phyloP scores from a whole-genome alignment of 2,888 invertebrate species.

The Dastarcus helophoroides region DNA sequence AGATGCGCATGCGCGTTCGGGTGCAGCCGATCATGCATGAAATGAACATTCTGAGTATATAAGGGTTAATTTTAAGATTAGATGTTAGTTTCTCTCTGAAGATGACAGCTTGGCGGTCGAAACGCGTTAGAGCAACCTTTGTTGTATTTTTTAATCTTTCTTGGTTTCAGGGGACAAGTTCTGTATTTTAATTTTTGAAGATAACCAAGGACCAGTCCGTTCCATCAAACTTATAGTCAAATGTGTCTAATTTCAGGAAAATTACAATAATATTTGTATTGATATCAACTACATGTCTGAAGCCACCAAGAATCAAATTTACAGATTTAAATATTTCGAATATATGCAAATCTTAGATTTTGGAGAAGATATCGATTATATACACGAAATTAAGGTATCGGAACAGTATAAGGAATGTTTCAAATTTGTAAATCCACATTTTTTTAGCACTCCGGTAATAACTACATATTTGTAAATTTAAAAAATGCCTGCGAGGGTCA shows the following conservation, averaged over 20 bases:
- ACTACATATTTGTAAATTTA: constrained; percentile 36
- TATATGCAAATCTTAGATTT: constrained; percentile 29
- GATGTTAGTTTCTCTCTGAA: too few species aligned
- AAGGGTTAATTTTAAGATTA: too few species aligned
- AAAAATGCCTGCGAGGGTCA: constrained; percentile 34
- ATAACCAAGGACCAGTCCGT: neutral
- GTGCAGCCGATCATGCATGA: too few species aligned
- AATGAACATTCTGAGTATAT: too few species aligned
- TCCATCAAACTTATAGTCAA: neutral
- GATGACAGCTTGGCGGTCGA: too few species aligned
- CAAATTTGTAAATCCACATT: constrained; percentile 1
- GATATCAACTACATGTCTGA: constrained; percentile 25
- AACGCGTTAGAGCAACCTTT: too few species aligned
- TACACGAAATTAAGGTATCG: constrained; percentile 29
- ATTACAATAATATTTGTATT: constrained; percentile 29
- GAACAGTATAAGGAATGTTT: constrained; percentile 9
- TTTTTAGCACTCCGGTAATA: constrained; percentile 20
- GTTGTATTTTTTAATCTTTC: too few species aligned
- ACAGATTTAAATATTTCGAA: constrained; percentile 41
- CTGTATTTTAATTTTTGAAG: too few species aligned
- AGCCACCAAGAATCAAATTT: constrained; percentile 32
- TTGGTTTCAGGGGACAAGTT: too few species aligned
- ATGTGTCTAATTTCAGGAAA: constrained; percentile 21
- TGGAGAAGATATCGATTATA: constrained; percentile 21
- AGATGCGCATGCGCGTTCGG: too few species aligned